phyloP scores from a whole-genome alignment of 1,140 invertebrate species.

The Drosophila ambigua region DNA sequence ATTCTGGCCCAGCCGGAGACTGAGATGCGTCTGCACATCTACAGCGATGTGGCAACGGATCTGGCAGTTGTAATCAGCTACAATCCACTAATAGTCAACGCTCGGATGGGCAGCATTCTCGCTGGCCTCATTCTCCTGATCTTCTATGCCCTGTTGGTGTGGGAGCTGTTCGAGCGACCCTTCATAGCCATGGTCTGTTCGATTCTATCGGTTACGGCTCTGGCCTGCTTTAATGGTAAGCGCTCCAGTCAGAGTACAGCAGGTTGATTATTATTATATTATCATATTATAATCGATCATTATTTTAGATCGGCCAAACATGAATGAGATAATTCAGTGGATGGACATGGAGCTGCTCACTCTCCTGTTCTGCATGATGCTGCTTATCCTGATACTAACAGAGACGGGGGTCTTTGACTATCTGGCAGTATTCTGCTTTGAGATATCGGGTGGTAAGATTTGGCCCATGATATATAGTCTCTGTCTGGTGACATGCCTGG shows the following conservation, averaged over 20 bases:
- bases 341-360: constrained; percentile 91
- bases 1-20: constrained; percentile 30
- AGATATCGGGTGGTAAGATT: constrained; percentile 88
- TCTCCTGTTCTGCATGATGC: constrained; percentile 94
- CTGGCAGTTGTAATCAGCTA: constrained; percentile 82
- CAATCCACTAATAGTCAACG: constrained; percentile 86
- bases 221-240: constrained; percentile 86
- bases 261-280: too few species aligned
- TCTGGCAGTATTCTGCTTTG: constrained; percentile 89
- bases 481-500: constrained; percentile 88
- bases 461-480: constrained; percentile 90
- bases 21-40: constrained; percentile 60
- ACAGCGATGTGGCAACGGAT: constrained; percentile 55
- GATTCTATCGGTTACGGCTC: constrained; percentile 87
- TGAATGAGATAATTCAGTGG: constrained; percentile 90
- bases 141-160: constrained; percentile 90
- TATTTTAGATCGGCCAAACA: constrained; percentile 87
- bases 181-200: constrained; percentile 91
- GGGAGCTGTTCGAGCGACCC: constrained; percentile 90
- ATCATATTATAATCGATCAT: too few species aligned
- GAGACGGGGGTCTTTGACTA: constrained; percentile 94
- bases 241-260: too few species aligned
- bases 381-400: constrained; percentile 90
- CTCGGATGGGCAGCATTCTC: constrained; percentile 87
- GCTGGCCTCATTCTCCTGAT: constrained; percentile 87